Evolutionary conservation across 2,113 vertebrate species (phyloP).

Genomic region (Python bivittatus): DNA sequence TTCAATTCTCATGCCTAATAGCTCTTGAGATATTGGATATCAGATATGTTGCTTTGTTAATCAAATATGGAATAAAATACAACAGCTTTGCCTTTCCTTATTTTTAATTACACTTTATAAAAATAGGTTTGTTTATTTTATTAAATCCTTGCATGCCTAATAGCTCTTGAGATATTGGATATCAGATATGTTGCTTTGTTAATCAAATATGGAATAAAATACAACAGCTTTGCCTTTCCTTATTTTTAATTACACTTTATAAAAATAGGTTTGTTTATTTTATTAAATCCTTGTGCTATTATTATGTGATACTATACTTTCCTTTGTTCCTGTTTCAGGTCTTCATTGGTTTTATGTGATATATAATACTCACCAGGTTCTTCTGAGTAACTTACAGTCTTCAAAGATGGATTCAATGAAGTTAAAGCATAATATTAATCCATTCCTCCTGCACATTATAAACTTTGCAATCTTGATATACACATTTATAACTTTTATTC

Average conservation of each 20-base stretch:
- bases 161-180: not conserved
- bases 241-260: not conserved
- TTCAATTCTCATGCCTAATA: not conserved
- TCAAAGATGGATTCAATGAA: constrained; percentile 79
- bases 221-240: not conserved
- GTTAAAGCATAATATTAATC: constrained; percentile 88
- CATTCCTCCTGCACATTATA: constrained; percentile 85
- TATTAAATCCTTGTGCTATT: not conserved
- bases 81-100: not conserved
- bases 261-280: not conserved
- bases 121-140: not conserved
- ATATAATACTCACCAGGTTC: constrained; percentile 28
- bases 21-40: not conserved
- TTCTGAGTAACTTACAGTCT: constrained; percentile 52
- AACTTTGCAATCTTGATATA: constrained; percentile 84
- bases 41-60: not conserved
- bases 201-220: not conserved
- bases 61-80: not conserved
- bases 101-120: not conserved
- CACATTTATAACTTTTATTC: constrained; percentile 83
- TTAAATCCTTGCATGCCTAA: not conserved
- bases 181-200: not conserved
- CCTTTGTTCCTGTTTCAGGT: constrained; percentile 58
- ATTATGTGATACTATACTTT: not conserved
- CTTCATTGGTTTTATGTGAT: constrained; percentile 50